Percentiles rank a stretch among this genome's conserved stretches.
phyloP scores from a whole-genome alignment of 2,888 invertebrate species.

The Phorcus lineatus region DNA sequence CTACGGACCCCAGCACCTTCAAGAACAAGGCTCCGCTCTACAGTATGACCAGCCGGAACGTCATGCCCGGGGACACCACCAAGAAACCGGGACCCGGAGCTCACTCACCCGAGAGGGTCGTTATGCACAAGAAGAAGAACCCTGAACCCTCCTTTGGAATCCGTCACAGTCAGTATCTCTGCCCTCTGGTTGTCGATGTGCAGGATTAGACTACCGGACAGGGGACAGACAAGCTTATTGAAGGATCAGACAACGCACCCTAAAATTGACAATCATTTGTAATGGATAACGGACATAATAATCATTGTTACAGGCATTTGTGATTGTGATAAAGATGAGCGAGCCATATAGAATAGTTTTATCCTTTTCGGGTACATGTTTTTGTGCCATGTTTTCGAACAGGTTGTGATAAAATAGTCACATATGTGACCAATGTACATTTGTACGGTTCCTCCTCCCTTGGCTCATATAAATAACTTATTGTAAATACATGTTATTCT shows the following conservation, averaged over 20 bases:
- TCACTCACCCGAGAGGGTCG: slow-evolving; percentile 94
- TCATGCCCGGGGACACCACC: slow-evolving; percentile 86
- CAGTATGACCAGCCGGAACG: slow-evolving; percentile 89
- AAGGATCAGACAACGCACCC: not conserved
- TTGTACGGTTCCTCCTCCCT: too few species aligned
- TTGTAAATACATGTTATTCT: too few species aligned
- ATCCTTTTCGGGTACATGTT: too few species aligned
- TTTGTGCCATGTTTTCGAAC: too few species aligned
- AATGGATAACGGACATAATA: not conserved
- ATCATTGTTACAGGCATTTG: not conserved
- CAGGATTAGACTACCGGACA: slow-evolving; percentile 45
- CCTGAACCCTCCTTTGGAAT: slow-evolving; percentile 76
- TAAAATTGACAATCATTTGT: not conserved
- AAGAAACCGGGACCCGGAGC: slow-evolving; percentile 93
- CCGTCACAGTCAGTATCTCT: slow-evolving; percentile 75
- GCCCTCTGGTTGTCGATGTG: slow-evolving; percentile 69
- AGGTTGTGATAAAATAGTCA: too few species aligned
- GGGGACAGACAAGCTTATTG: too few species aligned
- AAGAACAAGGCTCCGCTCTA: slow-evolving; percentile 85
- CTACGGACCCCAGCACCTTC: slow-evolving; percentile 80
- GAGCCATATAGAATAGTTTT: too few species aligned
- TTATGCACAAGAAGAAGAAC: slow-evolving; percentile 56
- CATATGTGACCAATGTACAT: too few species aligned
- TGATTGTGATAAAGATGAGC: not conserved
- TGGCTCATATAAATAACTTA: too few species aligned